These are phyloP conservation scores for Nephrotoma guestfalica DNA, from an alignment of 2,888 invertebrate genomes.

Conservation along the genomic window DNA sequence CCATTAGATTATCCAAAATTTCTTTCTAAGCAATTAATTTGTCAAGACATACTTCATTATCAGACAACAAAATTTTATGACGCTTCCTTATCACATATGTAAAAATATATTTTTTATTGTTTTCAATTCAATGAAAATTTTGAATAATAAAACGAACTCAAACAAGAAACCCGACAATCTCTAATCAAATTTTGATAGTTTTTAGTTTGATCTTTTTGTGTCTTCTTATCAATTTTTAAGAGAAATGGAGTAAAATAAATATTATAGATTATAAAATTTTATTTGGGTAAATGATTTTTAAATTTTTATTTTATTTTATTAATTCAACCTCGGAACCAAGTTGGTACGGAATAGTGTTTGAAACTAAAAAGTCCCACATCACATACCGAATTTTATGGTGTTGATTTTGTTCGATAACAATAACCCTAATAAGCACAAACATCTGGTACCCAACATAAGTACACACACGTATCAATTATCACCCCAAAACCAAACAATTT, in stretches of 20 bases:
- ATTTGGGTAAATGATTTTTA: background rate
- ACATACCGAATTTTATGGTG: background rate
- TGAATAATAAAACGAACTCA: background rate
- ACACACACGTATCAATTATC: background rate
- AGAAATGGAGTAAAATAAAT: background rate
- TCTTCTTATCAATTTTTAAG: background rate
- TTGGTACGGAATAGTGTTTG: background rate
- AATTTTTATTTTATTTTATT: background rate
- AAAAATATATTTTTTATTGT: background rate
- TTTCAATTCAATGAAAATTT: background rate
- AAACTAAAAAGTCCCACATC: background rate
- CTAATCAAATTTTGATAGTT: background rate
- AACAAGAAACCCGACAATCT: background rate
- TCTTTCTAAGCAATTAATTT: background rate
- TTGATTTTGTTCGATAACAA: background rate
- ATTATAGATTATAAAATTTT: background rate
- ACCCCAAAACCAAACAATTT: background rate
- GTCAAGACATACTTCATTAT: background rate
- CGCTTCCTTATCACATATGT: background rate
- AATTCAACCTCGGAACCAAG: background rate
- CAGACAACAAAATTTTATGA: background rate
- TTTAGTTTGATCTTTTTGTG: background rate
- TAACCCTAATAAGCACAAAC: background rate
- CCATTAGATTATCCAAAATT: background rate
- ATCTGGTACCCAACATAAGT: background rate